Conservation (phyloP, 2,888 invertebrate species). For the Gastrophysa polygoni region DNA sequence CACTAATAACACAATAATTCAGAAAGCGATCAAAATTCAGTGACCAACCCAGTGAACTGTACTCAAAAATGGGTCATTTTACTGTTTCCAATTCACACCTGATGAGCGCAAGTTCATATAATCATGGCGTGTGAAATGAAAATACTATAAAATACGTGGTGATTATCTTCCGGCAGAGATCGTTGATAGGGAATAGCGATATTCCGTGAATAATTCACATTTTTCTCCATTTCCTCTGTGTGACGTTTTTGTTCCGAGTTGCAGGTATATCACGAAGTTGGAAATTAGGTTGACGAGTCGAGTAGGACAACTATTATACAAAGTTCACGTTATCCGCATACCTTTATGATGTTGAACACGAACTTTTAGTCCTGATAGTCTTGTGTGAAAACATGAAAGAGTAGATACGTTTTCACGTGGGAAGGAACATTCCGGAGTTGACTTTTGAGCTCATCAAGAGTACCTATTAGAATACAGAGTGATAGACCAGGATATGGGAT, state of each 20-base stretch:
- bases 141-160: constrained; percentile 5
- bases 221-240: neutral
- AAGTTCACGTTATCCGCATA: neutral
- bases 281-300: neutral
- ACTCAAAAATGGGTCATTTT: too few relatives aligned
- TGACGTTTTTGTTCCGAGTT: neutral
- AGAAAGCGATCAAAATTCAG: too few relatives aligned
- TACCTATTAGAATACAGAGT: too few relatives aligned
- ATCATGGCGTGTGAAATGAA: constrained; percentile 9
- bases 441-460: too few relatives aligned
- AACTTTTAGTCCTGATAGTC: neutral
- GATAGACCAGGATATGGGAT: too few relatives aligned
- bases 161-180: constrained; percentile 8
- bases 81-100: constrained; percentile 16
- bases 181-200: constrained; percentile 5
- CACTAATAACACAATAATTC: too few relatives aligned
- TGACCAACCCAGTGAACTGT: too few relatives aligned
- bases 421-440: neutral
- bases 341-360: neutral
- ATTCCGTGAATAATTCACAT: constrained; percentile 6
- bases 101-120: neutral
- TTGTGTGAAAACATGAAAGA: too few relatives aligned
- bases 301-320: neutral
- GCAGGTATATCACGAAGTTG: neutral
- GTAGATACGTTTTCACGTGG: too few relatives aligned